phyloP scores from a whole-genome alignment of 2,888 invertebrate species.

The Neelides folsomi region DNA sequence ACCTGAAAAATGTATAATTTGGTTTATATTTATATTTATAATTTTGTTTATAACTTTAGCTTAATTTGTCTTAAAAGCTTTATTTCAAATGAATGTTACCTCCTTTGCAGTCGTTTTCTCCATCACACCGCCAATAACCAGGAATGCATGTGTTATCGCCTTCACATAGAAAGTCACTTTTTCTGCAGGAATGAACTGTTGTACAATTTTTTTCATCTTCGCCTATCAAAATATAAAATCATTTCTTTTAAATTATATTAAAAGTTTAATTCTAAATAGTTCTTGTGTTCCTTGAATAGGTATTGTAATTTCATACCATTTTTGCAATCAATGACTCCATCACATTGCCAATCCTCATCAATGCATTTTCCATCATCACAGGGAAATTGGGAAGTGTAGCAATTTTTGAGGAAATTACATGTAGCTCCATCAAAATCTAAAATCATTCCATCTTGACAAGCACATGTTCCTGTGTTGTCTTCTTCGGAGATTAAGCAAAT shows the following conservation, averaged over 20 bases:
- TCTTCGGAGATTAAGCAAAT: slow-evolving; percentile 36
- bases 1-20: too few relatives aligned
- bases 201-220: slow-evolving; percentile 16
- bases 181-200: slow-evolving; percentile 2
- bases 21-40: too few relatives aligned
- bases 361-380: slow-evolving; percentile 48
- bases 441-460: slow-evolving; percentile 37
- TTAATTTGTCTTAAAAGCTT: too few relatives aligned
- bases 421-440: slow-evolving; percentile 34
- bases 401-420: slow-evolving; percentile 33
- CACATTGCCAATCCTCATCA: slow-evolving; percentile 29
- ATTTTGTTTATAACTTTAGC: too few relatives aligned
- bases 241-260: too few relatives aligned
- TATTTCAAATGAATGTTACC: too few relatives aligned
- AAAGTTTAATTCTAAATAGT: too few relatives aligned
- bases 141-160: slow-evolving; percentile 10
- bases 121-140: slow-evolving; percentile 13
- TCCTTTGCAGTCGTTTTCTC: slow-evolving; percentile 6
- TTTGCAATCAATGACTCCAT: slow-evolving; percentile 33
- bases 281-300: too few relatives aligned
- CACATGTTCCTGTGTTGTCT: slow-evolving; percentile 27
- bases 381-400: slow-evolving; percentile 39
- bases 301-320: slow-evolving; percentile 23
- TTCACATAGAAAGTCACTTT: slow-evolving; percentile 12
- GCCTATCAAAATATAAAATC: slow-evolving; percentile 2